Evolutionary conservation across 2,888 invertebrate species (phyloP), one percentile per base, ranked within the genome.

Genomic region (Cylindroiulus punctatus): DNA sequence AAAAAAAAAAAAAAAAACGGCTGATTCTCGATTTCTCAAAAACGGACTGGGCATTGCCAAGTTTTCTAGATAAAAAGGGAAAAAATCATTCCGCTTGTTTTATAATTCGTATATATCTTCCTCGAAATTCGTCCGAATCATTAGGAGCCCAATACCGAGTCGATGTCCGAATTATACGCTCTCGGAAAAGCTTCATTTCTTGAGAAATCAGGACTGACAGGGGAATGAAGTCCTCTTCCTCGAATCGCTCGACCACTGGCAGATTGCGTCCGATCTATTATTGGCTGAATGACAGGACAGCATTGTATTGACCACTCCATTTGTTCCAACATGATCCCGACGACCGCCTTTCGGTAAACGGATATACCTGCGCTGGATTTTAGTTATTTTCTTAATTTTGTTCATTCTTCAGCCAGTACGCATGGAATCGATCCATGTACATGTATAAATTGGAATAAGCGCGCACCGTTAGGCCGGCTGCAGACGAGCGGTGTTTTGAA

Each of bases 151-250:
- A 65, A 65, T 65, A 65, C 26, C 57, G 7, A 26, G 26, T 65
- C 57, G 8, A n/a, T 65, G 22, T 22, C 57, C 57, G 57, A 65
- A 65, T 65, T 65, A 65, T 65, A 65, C 22, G n/a, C 57, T 65
- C 22, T 65, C 22, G 57, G 44, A 65, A 65, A 65, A 65, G 22
- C 57, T 65, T 65, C 57, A 65, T 65, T 65, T 65, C 57, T 65
- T 22, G 22, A n/a, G 57, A 65, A 65, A 65, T 65, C 22, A 22
- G 57, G 22, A 65, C 5, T 65, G 57, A 65, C 57, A 65, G 57
- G 19, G 57, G 57, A n/a, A 65, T 65, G 57, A 65, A 65, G 57
- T 12, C 57, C 57, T 65, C 8, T 65, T 65, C 57, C 57, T 10
- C 26, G 57, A 57, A 57, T 22, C 5, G 57, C 57, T 22, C 22